These are phyloP conservation scores for Drosophila sechellia DNA, from an alignment of 1,140 invertebrate genomes.

Conservation along the genomic window DNA sequence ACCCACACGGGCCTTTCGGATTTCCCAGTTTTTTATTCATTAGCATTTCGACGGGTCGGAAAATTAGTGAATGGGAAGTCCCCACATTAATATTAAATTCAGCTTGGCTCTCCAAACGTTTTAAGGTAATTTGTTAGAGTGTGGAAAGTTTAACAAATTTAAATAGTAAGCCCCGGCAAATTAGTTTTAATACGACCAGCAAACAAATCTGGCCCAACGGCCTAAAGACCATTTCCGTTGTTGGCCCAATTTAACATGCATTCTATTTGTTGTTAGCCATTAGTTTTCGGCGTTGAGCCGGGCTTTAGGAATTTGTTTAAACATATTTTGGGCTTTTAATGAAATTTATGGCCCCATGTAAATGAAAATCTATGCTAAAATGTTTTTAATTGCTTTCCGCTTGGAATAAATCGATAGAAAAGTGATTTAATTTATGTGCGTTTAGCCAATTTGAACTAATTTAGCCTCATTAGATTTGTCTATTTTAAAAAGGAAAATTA, in stretches of 20 bases:
- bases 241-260: slow-evolving; percentile 41
- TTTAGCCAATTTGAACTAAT: slow-evolving; percentile 41
- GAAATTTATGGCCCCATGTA: slow-evolving; percentile 41
- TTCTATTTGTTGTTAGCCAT: slow-evolving; percentile 44
- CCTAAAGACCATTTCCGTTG: slow-evolving; percentile 48
- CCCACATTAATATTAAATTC: slow-evolving; percentile 72
- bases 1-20: slow-evolving; percentile 19
- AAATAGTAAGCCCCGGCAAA: slow-evolving; percentile 51
- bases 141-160: slow-evolving; percentile 50
- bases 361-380: slow-evolving; percentile 46
- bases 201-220: slow-evolving; percentile 42
- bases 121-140: slow-evolving; percentile 45
- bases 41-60: slow-evolving; percentile 44
- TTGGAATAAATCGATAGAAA: slow-evolving; percentile 28
- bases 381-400: slow-evolving; percentile 33
- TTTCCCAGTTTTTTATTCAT: slow-evolving; percentile 61
- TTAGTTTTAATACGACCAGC: slow-evolving; percentile 44
- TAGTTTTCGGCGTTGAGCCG: slow-evolving; percentile 34
- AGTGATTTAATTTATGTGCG: slow-evolving; percentile 39
- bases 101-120: slow-evolving; percentile 8
- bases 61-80: slow-evolving; percentile 43
- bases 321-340: slow-evolving; percentile 39
- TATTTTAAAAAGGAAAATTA: neutral
- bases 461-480: slow-evolving; percentile 23
- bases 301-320: slow-evolving; percentile 48